A percentile compares a stretch with the other conserved stretches of the same genome.
phyloP scores from a whole-genome alignment of 2,797 vertebrate genomes.

The Rhynchotus rufescens region DNA sequence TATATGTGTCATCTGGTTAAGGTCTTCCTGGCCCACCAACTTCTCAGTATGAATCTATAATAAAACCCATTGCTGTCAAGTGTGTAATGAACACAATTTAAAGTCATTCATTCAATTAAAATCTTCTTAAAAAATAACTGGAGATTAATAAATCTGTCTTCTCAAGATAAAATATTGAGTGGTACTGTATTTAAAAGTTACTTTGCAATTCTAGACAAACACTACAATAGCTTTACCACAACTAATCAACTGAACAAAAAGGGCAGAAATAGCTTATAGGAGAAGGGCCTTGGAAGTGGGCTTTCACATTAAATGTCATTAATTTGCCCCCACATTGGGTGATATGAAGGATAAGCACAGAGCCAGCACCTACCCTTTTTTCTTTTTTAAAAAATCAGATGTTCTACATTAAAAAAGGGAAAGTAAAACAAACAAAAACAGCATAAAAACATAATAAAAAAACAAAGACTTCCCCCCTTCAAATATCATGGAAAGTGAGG shows the following conservation, averaged over 20 bases:
- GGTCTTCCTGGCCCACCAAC: background rate
- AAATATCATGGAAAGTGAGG: background rate
- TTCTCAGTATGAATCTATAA: background rate
- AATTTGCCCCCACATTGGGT: background rate
- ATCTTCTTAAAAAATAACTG: background rate
- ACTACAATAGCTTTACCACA: conserved; percentile 51
- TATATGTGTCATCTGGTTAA: background rate
- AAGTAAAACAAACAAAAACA: background rate
- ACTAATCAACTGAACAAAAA: background rate
- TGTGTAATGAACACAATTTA: background rate
- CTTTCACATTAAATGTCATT: background rate
- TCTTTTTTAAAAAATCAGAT: background rate
- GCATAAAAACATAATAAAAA: background rate
- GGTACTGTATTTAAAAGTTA: background rate
- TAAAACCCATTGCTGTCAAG: background rate
- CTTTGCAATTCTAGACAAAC: background rate
- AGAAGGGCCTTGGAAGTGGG: background rate
- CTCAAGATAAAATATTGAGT: background rate
- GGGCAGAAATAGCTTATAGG: background rate
- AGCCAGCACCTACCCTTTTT: background rate
- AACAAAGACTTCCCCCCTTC: background rate
- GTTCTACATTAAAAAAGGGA: background rate
- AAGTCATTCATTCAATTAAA: background rate
- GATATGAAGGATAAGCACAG: background rate
- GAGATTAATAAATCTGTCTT: background rate